Conservation (phyloP, 2,113 vertebrate species). For the Pedetes capensis region DNA sequence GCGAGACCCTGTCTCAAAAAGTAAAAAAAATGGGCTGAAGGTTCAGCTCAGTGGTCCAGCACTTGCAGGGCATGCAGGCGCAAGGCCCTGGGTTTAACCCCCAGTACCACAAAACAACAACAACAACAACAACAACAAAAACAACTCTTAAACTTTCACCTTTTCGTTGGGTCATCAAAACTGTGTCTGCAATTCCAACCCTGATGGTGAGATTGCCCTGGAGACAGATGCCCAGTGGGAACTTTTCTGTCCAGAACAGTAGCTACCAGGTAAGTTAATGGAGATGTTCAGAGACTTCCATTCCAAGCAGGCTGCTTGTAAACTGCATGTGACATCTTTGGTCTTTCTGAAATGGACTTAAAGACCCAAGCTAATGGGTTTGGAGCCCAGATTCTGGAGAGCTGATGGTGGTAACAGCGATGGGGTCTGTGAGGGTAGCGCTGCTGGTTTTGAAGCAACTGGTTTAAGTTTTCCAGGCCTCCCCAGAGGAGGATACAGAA, state of each 20-base stretch:
- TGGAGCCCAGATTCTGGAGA: neutral
- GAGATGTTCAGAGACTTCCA: neutral
- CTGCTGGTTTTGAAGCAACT: neutral
- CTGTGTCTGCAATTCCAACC: no score
- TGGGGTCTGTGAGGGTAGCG: neutral
- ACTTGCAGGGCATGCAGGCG: no score
- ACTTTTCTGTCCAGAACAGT: neutral
- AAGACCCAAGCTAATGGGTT: neutral
- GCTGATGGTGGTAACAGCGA: neutral
- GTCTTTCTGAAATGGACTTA: neutral
- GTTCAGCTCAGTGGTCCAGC: no score
- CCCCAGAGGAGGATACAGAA: neutral
- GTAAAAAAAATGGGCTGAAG: no score
- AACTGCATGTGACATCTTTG: accelerated
- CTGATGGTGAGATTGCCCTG: neutral
- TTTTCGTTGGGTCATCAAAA: no score
- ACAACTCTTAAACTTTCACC: no score
- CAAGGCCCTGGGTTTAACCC: no score
- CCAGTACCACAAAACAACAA: no score
- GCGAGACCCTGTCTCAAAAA: no score
- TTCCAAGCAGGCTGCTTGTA: neutral
- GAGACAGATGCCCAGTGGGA: no score
- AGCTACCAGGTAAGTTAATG: neutral
- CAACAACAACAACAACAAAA: no score
- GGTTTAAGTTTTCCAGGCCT: neutral